Evolutionary conservation across 2,797 vertebrate genomes (phyloP), one percentile per base, ranked within the genome.

Genomic region (Rhabdophis nuchalis): DNA sequence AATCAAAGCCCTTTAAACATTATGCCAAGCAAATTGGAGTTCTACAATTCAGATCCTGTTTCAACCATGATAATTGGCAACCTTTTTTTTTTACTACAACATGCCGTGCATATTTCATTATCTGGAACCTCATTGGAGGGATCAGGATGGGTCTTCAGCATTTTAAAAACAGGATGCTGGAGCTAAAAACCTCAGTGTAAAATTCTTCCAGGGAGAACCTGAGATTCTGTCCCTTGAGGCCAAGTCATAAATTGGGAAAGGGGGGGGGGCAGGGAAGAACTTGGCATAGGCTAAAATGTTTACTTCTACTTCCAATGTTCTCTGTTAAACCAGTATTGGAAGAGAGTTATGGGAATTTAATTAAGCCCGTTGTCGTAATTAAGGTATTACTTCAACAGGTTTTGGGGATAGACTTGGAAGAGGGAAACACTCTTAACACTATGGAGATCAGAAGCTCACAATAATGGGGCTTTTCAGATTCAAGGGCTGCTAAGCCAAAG

Each of bases 1-100:
- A 92, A 93, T 32, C 89, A 86, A 89, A 93, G 87, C n/a, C 87
- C 87, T 88, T 86, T 58, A 86, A 61, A 89, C 36, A 61, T 53
- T 60, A 64, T 68, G 23, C 56, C 72, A 90, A 90, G 82, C 64
- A 88, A 85, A 58, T 64, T 53, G 41, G 16, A 54, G 85, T 68
- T 54, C 85, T 82, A 89, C 88, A 46, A 64, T 85, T 60, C 77
- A 53, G 91, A 77, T 85, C 85, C 68, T 87, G 56, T 90, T 92
- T 61, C 86, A 90, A 90, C 88, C 85, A 3, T 82, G 53, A 86
- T 52, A 89, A 89, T 87, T 86, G 14, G 18, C 85, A 87, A 57
- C 56, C 18, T n/a, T 57, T 58, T 89, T 60, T 64, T 85, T 32
- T 53, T 56, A 23, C 72, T 46, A 23, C n/a, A 82, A 92, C 85